Evolutionary conservation across 2,113 vertebrate genomes (phyloP).

Genomic region (Phalacrocorax brasilianus): DNA sequence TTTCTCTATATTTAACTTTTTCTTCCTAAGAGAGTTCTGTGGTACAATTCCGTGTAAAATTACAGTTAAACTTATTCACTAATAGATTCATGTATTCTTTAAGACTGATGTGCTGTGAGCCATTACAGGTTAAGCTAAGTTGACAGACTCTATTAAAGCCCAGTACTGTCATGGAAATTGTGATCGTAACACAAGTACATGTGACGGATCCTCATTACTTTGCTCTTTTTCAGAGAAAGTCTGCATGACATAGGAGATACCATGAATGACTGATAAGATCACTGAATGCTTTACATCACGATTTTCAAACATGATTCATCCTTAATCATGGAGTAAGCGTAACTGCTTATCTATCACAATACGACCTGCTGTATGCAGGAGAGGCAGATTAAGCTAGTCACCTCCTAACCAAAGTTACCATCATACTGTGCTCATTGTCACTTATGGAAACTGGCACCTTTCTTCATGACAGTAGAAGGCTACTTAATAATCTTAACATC

Average conservation of each 20-base stretch:
- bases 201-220: slow-evolving; percentile 34
- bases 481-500: not conserved
- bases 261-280: not conserved
- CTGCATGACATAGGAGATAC: not conserved
- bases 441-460: not conserved
- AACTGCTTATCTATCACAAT: not conserved
- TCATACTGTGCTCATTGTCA: not conserved
- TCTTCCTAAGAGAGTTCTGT: not conserved
- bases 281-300: not conserved
- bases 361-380: not conserved
- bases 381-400: not conserved
- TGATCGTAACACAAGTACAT: slow-evolving; percentile 28
- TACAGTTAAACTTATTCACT: not conserved
- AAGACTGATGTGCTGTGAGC: not conserved
- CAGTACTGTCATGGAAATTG: slow-evolving; percentile 18
- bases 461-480: not conserved
- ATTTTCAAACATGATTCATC: not conserved
- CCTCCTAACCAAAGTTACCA: not conserved
- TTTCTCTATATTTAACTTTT: not conserved
- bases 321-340: not conserved
- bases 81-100: not conserved
- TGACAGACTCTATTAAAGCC: slow-evolving; percentile 42
- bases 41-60: not conserved
- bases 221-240: not conserved
- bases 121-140: not conserved